Evolutionary conservation across 2,888 invertebrate species (phyloP), one percentile per base, ranked within the genome.

Genomic region (Leptarthrus brevirostris): DNA sequence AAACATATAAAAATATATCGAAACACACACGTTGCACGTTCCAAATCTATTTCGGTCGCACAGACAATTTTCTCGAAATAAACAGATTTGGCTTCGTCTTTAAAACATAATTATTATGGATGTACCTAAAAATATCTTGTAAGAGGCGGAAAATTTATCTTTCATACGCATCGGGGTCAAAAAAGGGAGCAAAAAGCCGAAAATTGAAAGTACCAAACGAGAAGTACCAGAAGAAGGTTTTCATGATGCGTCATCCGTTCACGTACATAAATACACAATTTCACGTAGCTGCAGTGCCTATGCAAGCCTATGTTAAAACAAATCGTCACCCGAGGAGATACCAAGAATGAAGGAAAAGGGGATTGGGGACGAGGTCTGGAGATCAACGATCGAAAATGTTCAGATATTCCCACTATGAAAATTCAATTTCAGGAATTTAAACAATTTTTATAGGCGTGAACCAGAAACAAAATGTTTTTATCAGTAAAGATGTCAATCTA

Each of bases 41-140:
- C 54, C 16, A 24, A 54, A 44, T 72, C 61, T 72, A 72, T 72
- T 72, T 72, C 18, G 26, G 61, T 18, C 44, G 18, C 53, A 52
- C 70, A 70, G 52, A 70, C 49, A 30, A 49, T 56, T 26, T 70
- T 52, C 49, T 53, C 53, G 49, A 70, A 70, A 70, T 70, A 70
- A 70, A 70, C 70, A 70, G 66, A 66, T 20, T 66, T 47, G 66
- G 66, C 61, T 66, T 14, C 66, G 66, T 66, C 66, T 72, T 72
- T 72, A 56, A 56, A 72, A 72, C 72, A 56, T 72, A 72, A 72
- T 72, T 72, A 72, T 72, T 72, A 56, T 72, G 72, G 72, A 72
- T 72, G 56, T 72, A 40, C 44, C 72, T 72, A 72, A 72, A 72
- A 72, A 72, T 72, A 72, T 44, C 40, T 14, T n/a, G 26, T 24